phyloP scores from a whole-genome alignment of 2,113 vertebrate genomes.

The Zingel zingel region DNA sequence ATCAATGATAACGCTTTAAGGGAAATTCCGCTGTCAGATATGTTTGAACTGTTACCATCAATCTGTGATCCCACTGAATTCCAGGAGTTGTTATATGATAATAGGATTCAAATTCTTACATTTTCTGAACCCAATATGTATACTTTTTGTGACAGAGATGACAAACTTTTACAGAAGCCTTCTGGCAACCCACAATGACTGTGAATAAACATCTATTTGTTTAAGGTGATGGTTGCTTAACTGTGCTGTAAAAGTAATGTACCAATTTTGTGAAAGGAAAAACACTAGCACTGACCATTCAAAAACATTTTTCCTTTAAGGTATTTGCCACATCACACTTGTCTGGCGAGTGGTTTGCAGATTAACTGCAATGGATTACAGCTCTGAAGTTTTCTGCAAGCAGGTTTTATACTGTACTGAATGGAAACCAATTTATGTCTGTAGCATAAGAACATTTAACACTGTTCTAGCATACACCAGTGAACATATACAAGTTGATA shows the following conservation, averaged over 20 bases:
- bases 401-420: neutral
- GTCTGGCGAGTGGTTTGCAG: neutral
- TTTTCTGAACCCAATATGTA: neutral
- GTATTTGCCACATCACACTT: neutral
- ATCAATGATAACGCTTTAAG: constrained; percentile 53
- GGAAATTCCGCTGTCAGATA: constrained; percentile 14
- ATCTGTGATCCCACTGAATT: constrained; percentile 13
- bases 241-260: neutral
- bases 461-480: neutral
- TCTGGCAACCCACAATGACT: neutral
- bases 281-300: neutral
- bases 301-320: neutral
- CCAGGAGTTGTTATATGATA: neutral
- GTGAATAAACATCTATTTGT: neutral
- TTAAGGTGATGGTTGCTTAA: neutral
- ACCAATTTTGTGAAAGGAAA: neutral
- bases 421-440: neutral
- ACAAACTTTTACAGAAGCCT: neutral
- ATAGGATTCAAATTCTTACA: neutral
- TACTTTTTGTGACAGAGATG: neutral
- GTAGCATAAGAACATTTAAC: neutral
- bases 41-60: constrained; percentile 33
- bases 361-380: constrained; percentile 8
- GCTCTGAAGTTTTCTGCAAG: neutral
- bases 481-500: no score